Evolutionary conservation across 2,888 invertebrate genomes (phyloP).

Genomic region (Adineta ricciae): DNA sequence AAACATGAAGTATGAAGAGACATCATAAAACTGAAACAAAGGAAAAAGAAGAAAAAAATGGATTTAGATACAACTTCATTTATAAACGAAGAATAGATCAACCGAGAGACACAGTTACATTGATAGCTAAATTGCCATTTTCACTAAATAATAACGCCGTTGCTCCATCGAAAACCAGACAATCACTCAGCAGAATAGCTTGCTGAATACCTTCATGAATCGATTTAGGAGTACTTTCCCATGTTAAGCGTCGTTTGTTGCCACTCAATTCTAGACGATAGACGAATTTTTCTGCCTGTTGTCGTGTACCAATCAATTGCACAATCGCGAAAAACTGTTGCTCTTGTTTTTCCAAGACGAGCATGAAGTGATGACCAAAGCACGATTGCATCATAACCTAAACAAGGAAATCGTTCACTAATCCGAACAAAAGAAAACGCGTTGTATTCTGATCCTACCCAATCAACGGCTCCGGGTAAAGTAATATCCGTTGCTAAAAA

Average conservation of each 20-base stretch:
- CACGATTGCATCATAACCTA: constrained; percentile 95
- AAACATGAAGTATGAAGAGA: neutral
- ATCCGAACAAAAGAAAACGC: no score
- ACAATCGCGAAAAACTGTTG: constrained; percentile 72
- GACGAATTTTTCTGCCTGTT: constrained; percentile 96
- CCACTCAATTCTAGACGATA: constrained; percentile 94
- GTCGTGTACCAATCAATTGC: constrained; percentile 91
- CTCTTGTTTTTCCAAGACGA: constrained; percentile 89
- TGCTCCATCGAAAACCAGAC: constrained; percentile 92
- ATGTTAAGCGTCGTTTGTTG: constrained; percentile 80
- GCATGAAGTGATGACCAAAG: constrained; percentile 97
- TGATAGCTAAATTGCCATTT: constrained; percentile 95
- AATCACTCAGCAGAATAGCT: constrained; percentile 93
- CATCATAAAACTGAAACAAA: neutral
- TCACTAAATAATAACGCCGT: constrained; percentile 97
- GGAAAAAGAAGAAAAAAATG: neutral
- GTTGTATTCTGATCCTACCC: constrained; percentile 52
- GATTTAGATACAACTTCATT: neutral
- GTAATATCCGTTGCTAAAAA: constrained; percentile 98
- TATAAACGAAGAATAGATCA: constrained; percentile 11
- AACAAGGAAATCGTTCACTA: neutral
- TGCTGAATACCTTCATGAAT: constrained; percentile 97
- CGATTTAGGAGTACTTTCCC: constrained; percentile 67
- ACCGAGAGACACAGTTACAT: constrained; percentile 70
- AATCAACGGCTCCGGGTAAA: constrained; percentile 94